Percentiles rank a stretch among this genome's conserved stretches.
phyloP scores from a whole-genome alignment of 2,888 invertebrate genomes.

The Melolontha melolontha region DNA sequence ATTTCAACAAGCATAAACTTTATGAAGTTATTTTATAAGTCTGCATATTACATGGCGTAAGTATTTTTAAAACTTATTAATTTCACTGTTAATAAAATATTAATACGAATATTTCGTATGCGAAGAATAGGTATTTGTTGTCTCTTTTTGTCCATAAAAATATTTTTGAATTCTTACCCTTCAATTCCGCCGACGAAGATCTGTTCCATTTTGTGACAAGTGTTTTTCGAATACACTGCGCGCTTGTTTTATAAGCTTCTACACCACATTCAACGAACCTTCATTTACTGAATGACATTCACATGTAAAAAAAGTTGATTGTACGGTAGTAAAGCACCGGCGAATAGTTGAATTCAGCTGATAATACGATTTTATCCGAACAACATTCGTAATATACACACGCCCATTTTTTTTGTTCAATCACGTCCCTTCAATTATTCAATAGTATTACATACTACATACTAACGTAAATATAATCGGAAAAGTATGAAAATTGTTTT shows the following conservation, averaged over 20 bases:
- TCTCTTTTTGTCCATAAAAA: neutral
- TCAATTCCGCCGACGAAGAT: conserved; percentile 62
- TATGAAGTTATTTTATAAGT: no score
- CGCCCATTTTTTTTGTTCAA: conserved; percentile 42
- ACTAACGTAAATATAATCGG: no score
- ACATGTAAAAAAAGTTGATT: neutral
- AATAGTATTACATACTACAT: neutral
- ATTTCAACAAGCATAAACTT: no score
- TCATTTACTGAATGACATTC: conserved; percentile 36
- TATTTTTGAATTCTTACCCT: conserved; percentile 56
- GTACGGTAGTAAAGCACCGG: conserved; percentile 35
- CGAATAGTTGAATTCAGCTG: conserved; percentile 33
- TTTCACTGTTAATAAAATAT: neutral
- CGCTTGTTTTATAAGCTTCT: neutral
- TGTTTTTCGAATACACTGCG: neutral
- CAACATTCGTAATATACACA: conserved; percentile 35
- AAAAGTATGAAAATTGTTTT: no score
- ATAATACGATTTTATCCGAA: conserved; percentile 45
- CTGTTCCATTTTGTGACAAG: conserved; percentile 49
- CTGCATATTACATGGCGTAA: no score
- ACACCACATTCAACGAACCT: conserved; percentile 5
- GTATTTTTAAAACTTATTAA: conserved; percentile 28
- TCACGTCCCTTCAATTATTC: neutral
- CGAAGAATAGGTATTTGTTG: no score
- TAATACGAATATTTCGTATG: no score